phyloP scores from a whole-genome alignment of 1,140 invertebrate genomes.

The Catajapyx aquilonaris region DNA sequence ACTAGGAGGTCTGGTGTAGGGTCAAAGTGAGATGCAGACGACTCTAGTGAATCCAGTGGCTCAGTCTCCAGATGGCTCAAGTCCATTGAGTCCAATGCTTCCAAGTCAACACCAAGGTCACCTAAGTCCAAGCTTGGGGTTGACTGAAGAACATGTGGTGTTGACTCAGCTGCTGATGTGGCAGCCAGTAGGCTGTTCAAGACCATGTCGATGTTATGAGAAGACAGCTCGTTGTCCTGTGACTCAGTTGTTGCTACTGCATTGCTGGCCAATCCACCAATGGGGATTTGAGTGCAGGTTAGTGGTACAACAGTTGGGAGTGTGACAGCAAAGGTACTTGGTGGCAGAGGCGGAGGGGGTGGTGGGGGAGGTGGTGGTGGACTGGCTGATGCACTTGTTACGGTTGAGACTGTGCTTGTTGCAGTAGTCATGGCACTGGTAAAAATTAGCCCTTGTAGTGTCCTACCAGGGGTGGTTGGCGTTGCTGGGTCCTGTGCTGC shows the following conservation, averaged over 20 bases:
- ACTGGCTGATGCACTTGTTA: slow-evolving; percentile 7
- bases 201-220: background rate
- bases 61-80: slow-evolving; percentile 29
- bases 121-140: slow-evolving; percentile 15
- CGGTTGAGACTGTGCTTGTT: slow-evolving; percentile 7
- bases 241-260: background rate
- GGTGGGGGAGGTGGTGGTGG: slow-evolving; percentile 16
- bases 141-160: background rate
- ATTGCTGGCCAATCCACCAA: background rate
- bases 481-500: slow-evolving; percentile 55
- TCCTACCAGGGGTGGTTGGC: slow-evolving; percentile 31
- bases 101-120: slow-evolving; percentile 27
- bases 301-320: slow-evolving; percentile 21
- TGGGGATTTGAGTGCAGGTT: slow-evolving; percentile 1
- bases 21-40: background rate
- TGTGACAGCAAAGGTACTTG: slow-evolving; percentile 25
- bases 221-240: background rate
- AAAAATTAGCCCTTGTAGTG: slow-evolving; percentile 22
- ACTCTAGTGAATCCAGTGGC: slow-evolving; percentile 5
- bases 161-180: background rate
- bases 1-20: slow-evolving; percentile 4
- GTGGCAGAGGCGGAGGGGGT: slow-evolving; percentile 24
- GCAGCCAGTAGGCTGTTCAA: background rate
- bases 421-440: slow-evolving; percentile 13
- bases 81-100: slow-evolving; percentile 31